Evolutionary conservation across 2,888 invertebrate species (phyloP).

Genomic region (Calliphora vomitoria): DNA sequence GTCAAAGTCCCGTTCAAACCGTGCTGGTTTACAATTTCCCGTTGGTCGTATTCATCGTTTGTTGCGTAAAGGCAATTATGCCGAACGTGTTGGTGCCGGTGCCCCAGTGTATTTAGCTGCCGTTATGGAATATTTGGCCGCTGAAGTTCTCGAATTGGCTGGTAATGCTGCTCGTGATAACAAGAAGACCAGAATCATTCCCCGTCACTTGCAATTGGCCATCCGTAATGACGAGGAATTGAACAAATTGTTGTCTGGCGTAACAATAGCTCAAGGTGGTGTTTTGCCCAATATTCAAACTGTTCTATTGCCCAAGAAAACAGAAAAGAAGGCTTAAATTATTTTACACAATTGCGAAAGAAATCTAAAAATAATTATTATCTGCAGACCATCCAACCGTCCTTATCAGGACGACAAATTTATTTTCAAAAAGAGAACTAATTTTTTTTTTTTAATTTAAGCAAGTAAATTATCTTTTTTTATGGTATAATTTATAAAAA

Average conservation of each 20-base stretch:
- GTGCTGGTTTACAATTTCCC: conserved; percentile 83
- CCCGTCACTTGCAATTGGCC: conserved; percentile 88
- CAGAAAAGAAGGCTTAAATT: neutral
- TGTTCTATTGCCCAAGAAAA: conserved; percentile 1
- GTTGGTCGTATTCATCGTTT: conserved; percentile 85
- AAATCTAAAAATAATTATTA: too few species aligned
- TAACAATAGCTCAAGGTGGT: conserved; percentile 88
- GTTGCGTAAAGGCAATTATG: conserved; percentile 87
- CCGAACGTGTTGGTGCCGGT: conserved; percentile 87
- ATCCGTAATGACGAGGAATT: conserved; percentile 93
- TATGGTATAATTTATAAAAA: too few species aligned
- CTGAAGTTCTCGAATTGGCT: conserved; percentile 88
- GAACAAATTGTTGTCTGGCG: conserved; percentile 87
- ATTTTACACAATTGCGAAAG: too few species aligned
- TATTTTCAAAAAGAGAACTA: too few species aligned
- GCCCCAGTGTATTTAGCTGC: conserved; percentile 86
- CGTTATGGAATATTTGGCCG: conserved; percentile 88
- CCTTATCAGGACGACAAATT: too few species aligned
- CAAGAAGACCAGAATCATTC: conserved; percentile 88
- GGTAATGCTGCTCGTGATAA: conserved; percentile 90
- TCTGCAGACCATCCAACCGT: too few species aligned
- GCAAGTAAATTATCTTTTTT: too few species aligned
- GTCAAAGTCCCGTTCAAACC: conserved; percentile 13
- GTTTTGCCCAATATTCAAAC: conserved; percentile 84
- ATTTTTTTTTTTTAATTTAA: too few species aligned